A percentile compares a stretch with the other conserved stretches of the same genome.
phyloP scores from a whole-genome alignment of 1,140 invertebrate genomes.

The Drosophila lacteicornis region DNA sequence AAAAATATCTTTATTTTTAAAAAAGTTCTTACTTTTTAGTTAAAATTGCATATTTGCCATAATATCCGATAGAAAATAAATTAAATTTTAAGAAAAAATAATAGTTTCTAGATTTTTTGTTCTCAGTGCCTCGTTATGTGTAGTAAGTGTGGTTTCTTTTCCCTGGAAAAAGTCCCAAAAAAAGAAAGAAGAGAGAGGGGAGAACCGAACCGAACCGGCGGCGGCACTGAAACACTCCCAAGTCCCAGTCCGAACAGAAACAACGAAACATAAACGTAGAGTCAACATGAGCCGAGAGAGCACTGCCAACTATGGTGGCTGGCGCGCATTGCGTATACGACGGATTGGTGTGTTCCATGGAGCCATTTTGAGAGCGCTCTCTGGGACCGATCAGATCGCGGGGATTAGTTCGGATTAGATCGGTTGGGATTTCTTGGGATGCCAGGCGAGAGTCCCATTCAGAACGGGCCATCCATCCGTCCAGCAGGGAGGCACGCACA shows the following conservation, averaged over 20 bases:
- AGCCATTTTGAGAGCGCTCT: slow-evolving; percentile 38
- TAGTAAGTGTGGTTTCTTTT: slow-evolving; percentile 17
- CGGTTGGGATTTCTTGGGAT: too few relatives aligned
- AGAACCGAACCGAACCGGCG: slow-evolving; percentile 1
- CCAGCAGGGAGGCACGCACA: slow-evolving; percentile 36
- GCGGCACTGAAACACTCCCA: slow-evolving; percentile 12
- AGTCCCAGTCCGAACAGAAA: slow-evolving; percentile 18
- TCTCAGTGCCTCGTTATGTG: neutral
- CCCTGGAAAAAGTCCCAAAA: slow-evolving; percentile 18
- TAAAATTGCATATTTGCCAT: too few relatives aligned
- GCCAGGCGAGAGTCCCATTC: slow-evolving; percentile 38
- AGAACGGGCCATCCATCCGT: slow-evolving; percentile 42
- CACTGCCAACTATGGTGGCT: slow-evolving; percentile 26
- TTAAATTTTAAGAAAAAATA: neutral
- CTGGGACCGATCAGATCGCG: slow-evolving; percentile 10
- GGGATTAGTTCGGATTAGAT: slow-evolving; percentile 53
- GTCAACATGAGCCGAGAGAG: slow-evolving; percentile 20
- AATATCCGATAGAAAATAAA: too few relatives aligned
- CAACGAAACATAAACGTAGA: slow-evolving; percentile 22
- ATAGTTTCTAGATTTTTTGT: neutral
- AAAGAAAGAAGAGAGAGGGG: neutral
- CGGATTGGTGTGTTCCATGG: slow-evolving; percentile 9
- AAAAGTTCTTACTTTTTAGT: too few relatives aligned
- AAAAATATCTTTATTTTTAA: too few relatives aligned
- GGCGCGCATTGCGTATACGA: slow-evolving; percentile 51